These are phyloP conservation scores for Mormoops blainvillei DNA, from an alignment of 2,113 vertebrate species.

Conservation along the genomic window DNA sequence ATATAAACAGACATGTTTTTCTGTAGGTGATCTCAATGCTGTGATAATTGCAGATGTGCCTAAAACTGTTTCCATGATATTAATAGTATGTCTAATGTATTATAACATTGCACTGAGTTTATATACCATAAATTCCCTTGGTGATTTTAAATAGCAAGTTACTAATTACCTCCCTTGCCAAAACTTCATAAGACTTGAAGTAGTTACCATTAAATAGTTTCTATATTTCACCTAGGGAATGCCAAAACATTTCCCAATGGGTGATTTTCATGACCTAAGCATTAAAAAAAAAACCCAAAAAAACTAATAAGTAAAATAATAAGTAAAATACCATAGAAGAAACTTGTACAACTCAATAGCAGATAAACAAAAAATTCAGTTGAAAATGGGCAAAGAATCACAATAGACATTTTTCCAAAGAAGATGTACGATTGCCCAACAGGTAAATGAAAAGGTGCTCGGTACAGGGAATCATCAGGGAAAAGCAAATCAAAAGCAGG, in stretches of 20 bases:
- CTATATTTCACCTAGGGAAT: slow-evolving; percentile 37
- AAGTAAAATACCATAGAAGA: background rate
- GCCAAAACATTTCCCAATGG: background rate
- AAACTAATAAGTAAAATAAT: slow-evolving; percentile 16
- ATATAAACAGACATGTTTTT: background rate
- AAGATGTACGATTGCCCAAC: background rate
- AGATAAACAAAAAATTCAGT: background rate
- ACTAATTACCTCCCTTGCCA: slow-evolving; percentile 48
- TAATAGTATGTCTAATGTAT: background rate
- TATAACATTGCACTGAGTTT: background rate
- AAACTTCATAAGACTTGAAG: slow-evolving; percentile 37
- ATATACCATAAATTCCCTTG: slow-evolving; percentile 26
- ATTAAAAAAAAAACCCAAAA: background rate
- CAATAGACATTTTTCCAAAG: background rate
- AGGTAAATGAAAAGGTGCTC: background rate
- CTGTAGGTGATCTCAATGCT: background rate
- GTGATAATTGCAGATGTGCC: background rate
- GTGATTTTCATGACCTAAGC: background rate
- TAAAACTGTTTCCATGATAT: background rate
- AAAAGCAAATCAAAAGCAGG: background rate
- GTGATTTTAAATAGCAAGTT: slow-evolving; percentile 45
- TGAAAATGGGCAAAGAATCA: background rate
- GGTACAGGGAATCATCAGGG: background rate
- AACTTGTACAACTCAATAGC: background rate
- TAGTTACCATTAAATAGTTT: slow-evolving; percentile 43